Evolutionary conservation across 2,888 invertebrate species (phyloP), one percentile per base, ranked within the genome.

Genomic region (Megamerina dolium): DNA sequence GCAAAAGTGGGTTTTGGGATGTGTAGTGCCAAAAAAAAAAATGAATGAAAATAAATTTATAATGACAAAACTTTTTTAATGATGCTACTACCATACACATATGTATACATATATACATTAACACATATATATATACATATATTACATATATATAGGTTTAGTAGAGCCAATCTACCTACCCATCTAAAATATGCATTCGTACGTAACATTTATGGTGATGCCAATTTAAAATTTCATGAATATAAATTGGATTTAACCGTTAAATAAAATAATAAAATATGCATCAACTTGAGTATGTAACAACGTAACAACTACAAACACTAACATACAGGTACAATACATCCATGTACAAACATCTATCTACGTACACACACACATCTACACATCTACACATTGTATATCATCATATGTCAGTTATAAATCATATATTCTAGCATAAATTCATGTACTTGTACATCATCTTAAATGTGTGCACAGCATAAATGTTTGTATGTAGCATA

Each of bases 241-340:
- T 41, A 41, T 41, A 41, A 41, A 41, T 41, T 41, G 41, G 41
- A 41, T 41, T 33, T 34, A 34, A 40, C 12, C 33, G 18, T 40
- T 19, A 14, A 34, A 26, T 34, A 26, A 33, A 23, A 34, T 19
- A 13, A 34, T 34, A 18, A 34, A 34, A 34, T 34, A 34, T 34
- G 34, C 34, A 34, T 17, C 34, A 18, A 34, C 9, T 17, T 19
- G 16, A 23, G 10, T 18, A 13, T 9, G 17, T 23, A 17, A n/a
- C 30, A 23, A 18, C 17, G 17, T n/a, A 31, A 14, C 31, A 39
- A 32, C 23, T 18, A 29, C 37, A 23, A 39, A 31, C 18, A 30
- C 32, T 14, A 6, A 27, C 19, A 16, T n/a, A 19, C 27, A 5
- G 23, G 10, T 23, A 23, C 6, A 23, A 21, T 10, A 6, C 16